Evolutionary conservation across 2,888 invertebrate species (phyloP).

Genomic region (Synanthedon vespiformis): DNA sequence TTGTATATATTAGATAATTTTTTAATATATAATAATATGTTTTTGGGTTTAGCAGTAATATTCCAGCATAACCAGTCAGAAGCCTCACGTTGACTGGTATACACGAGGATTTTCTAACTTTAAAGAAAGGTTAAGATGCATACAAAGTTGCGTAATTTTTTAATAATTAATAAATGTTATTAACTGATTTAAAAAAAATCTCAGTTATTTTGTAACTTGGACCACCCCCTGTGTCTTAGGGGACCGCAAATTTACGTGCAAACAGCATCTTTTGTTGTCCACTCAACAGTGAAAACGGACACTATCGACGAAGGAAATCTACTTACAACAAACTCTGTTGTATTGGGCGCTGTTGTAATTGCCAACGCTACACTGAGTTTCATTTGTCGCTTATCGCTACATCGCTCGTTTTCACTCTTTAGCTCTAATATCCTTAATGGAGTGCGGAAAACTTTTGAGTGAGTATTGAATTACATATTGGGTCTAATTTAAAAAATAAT

Average conservation of each 20-base stretch:
- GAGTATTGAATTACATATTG: neutral
- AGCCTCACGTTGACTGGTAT: too few species aligned
- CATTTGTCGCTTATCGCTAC: constrained; percentile 3
- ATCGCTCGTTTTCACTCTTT: neutral
- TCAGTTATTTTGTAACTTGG: constrained; percentile 13
- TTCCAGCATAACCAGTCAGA: too few species aligned
- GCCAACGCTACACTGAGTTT: constrained; percentile 4
- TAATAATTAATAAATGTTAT: too few species aligned
- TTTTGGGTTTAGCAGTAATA: too few species aligned
- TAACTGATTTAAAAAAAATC: too few species aligned
- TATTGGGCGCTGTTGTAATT: constrained; percentile 3
- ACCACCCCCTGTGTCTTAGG: constrained; percentile 10
- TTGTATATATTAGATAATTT: too few species aligned
- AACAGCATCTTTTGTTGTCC: constrained; percentile 22
- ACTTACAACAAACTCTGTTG: constrained; percentile 5
- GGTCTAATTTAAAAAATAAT: neutral
- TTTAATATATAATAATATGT: too few species aligned
- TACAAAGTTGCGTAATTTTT: too few species aligned
- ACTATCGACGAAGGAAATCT: constrained; percentile 11
- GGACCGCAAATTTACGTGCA: constrained; percentile 12
- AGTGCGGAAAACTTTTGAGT: neutral
- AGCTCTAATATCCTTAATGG: neutral
- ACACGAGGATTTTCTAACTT: too few species aligned
- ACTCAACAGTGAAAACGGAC: constrained; percentile 28
- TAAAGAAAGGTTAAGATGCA: too few species aligned